Conservation (phyloP, 2,113 vertebrate species). For the sheep (Ovis aries) region ARS-UI_Ramb_v3.0 NC_056077.1:24709001-24709500, state of each 20-base stretch:
- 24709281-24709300: not conserved
- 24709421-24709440: not conserved
- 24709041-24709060: not conserved
- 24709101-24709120: not conserved
- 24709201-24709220: not conserved
- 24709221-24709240: not conserved
- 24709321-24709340: not conserved
- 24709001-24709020: not conserved
- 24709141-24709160: not conserved
- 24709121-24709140: not conserved
- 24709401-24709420: not conserved
- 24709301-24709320: not conserved
- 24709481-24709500: not conserved
- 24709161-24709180: not conserved
- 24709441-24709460: constrained; percentile 7
- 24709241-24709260: not conserved
- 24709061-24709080: not conserved
- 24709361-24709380: not conserved
- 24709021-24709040: not conserved
- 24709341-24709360: not conserved
- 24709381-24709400: not conserved
- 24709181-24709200: not conserved
- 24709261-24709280: not conserved
- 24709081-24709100: not conserved
- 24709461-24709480: not conserved